A percentile compares a stretch with the other conserved stretches of the same genome.
Conservation (phyloP, 37 sponge, comb jelly and placozoan species). For the Petrosia ficiformis region DNA sequence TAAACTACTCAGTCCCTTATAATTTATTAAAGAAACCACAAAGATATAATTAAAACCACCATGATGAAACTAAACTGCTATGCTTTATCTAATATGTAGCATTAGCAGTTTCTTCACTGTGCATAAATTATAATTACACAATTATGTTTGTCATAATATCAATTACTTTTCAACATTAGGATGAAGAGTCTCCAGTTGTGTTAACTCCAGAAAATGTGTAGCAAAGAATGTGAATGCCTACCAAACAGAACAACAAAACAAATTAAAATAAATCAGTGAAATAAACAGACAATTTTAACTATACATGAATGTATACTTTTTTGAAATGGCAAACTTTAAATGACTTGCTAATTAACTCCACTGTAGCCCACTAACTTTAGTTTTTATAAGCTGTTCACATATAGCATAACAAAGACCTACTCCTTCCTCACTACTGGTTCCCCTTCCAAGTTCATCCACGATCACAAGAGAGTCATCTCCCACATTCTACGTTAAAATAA, state of each 20-base stretch:
- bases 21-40: no score
- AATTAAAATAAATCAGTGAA: neutral
- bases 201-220: slow-evolving; percentile 91
- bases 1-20: no score
- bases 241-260: no score
- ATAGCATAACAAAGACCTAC: slow-evolving; percentile 94
- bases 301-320: no score
- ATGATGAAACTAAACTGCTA: no score
- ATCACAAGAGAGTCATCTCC: slow-evolving; percentile 70
- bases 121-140: no score
- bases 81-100: no score
- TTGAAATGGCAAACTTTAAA: no score
- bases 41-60: no score
- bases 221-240: slow-evolving; percentile 80
- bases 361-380: slow-evolving; percentile 47
- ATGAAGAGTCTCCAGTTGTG: slow-evolving; percentile 75
- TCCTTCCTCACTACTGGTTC: slow-evolving; percentile 96
- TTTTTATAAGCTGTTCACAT: slow-evolving; percentile 80
- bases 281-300: neutral
- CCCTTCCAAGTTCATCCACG: slow-evolving; percentile 94
- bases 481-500: slow-evolving; percentile 56
- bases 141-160: no score
- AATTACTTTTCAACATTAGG: slow-evolving; percentile 93
- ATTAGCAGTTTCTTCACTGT: no score
- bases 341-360: no score